Evolutionary conservation across 2,888 invertebrate species (phyloP), one percentile per base, ranked within the genome.

Genomic region (Macrostomum cliftonense): DNA sequence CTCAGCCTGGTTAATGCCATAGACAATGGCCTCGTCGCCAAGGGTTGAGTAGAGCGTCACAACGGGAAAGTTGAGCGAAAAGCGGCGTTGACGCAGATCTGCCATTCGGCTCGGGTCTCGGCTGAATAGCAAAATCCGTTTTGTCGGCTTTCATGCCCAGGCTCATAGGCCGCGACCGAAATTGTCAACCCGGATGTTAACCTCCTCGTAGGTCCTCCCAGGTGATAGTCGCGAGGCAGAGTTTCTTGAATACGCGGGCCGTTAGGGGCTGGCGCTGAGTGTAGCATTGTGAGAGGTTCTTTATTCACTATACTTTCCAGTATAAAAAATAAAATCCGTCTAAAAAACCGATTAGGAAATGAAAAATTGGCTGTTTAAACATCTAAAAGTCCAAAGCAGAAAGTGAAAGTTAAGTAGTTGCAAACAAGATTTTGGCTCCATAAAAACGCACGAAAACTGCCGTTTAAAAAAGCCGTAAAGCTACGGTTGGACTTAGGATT

Each of bases 91-190:
- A 91, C 89, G 0, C 88, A 83, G 45, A 93, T 75, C 80, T 95
- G 82, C 97, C 97, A 97, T 73, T 97, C 95, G 44, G 85, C 85
- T 58, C 93, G 76, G 0, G 95, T 97, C 73, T 97, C 97, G 0
- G 93, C 89, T n/a, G 74, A 91, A 95, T 63, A 97, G 80, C 49
- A 84, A 87, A 57, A 95, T 76, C 68, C 83, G 84, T 54, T 78
- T 73, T 12, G 76, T 76, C 11, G 82, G 79, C 58, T 73, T n/a
- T 70, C 60, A 82, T 78, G 28, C 87, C 88, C 38, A 85, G 71
- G 61, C 79, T 80, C 39, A 81, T 54, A 97, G 74, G 1, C 93
- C 95, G 50, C 79, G 79, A 44, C 85, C 84, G 70, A 95, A 82
- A 58, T 79, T 74, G 0, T 76, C 72, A 4, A 87, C 80, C 64